Evolutionary conservation across 2,888 invertebrate genomes (phyloP).

Genomic region (Lasioglossum oenotherae): DNA sequence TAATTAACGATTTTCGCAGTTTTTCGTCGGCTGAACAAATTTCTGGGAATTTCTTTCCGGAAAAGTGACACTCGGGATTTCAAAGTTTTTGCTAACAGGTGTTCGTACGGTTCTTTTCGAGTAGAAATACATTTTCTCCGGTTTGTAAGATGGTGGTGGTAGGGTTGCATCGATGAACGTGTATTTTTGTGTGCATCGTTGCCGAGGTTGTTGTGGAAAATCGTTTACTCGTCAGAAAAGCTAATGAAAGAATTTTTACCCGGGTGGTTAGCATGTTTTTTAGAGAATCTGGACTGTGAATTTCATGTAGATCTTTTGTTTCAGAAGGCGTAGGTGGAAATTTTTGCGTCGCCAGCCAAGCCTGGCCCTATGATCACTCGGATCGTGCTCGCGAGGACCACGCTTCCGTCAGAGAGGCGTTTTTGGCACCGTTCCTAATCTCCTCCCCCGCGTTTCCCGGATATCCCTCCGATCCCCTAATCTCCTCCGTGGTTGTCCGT

Average conservation of each 20-base stretch:
- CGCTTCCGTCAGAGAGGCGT: slow-evolving; percentile 72
- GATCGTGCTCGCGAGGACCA: slow-evolving; percentile 63
- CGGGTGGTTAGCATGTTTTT: background rate
- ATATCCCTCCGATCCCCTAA: slow-evolving; percentile 10
- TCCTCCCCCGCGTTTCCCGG: slow-evolving; percentile 43
- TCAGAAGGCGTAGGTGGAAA: slow-evolving; percentile 62
- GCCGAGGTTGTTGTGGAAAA: background rate
- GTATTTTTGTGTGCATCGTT: background rate
- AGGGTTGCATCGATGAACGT: background rate
- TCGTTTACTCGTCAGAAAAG: background rate
- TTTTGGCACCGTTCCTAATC: slow-evolving; percentile 66
- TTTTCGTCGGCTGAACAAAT: background rate
- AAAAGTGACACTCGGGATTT: background rate
- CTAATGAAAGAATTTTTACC: background rate
- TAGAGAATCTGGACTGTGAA: too few relatives aligned
- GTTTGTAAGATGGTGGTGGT: background rate
- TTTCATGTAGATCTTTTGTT: slow-evolving; percentile 30
- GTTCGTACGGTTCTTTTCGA: background rate
- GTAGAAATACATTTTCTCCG: background rate
- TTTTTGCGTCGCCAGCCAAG: background rate
- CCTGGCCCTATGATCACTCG: slow-evolving; percentile 68
- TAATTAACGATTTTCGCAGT: background rate
- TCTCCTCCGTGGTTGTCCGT: slow-evolving; percentile 29
- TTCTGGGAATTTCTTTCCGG: background rate
- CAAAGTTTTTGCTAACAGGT: background rate